phyloP scores from a whole-genome alignment of 2,797 vertebrate genomes.

The Helarctos malayanus region DNA sequence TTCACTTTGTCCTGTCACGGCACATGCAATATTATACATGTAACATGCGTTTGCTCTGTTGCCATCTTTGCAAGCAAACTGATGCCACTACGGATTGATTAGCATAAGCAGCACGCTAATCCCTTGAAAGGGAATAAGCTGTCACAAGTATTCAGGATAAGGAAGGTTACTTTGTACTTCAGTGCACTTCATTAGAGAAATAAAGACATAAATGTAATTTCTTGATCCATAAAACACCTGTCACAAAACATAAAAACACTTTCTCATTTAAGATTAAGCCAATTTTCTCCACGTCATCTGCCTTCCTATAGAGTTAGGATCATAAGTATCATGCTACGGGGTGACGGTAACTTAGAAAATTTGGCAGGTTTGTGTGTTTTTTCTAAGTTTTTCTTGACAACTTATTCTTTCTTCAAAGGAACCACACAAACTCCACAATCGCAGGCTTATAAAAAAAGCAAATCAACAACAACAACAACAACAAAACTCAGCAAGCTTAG shows the following conservation, averaged over 20 bases:
- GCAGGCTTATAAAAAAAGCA: neutral
- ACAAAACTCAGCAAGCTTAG: neutral
- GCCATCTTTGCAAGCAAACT: neutral
- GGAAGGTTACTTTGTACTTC: slow-evolving; percentile 76
- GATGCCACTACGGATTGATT: neutral
- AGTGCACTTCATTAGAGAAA: slow-evolving; percentile 77
- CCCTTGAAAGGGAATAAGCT: slow-evolving; percentile 70
- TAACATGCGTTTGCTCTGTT: neutral
- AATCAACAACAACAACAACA: no score
- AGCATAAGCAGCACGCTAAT: slow-evolving; percentile 31
- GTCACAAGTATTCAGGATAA: slow-evolving; percentile 71
- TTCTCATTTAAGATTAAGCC: slow-evolving; percentile 76
- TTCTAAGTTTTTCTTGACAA: neutral
- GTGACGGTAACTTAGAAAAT: neutral
- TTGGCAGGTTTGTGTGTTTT: slow-evolving; percentile 9
- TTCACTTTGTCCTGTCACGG: neutral
- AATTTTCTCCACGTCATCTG: slow-evolving; percentile 53
- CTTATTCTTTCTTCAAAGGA: slow-evolving; percentile 16
- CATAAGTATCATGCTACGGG: neutral
- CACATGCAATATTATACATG: neutral
- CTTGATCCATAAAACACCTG: slow-evolving; percentile 72
- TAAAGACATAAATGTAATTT: slow-evolving; percentile 77
- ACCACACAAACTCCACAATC: neutral
- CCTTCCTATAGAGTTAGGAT: neutral
- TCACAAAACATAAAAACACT: slow-evolving; percentile 26